phyloP scores from a whole-genome alignment of 1,140 invertebrate genomes.

The Homalodisca vitripennis region DNA sequence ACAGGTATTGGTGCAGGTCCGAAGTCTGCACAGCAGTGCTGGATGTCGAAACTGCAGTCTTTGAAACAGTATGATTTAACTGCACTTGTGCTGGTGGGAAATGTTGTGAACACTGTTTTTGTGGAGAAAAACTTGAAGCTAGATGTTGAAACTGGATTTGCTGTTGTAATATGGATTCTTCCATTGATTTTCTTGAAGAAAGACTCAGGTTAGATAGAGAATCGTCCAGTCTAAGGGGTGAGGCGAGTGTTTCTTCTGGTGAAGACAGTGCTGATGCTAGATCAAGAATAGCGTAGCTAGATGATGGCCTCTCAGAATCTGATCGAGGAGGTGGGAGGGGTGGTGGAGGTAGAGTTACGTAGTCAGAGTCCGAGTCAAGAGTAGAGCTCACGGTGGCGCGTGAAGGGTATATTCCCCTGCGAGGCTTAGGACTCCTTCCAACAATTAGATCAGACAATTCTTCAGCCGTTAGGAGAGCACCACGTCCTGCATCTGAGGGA shows the following conservation, averaged over 20 bases:
- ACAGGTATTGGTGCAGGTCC: slow-evolving; percentile 3
- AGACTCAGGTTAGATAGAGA: slow-evolving; percentile 33
- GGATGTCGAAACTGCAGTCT: slow-evolving; percentile 1
- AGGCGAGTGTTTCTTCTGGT: slow-evolving; percentile 16
- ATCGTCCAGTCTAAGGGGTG: slow-evolving; percentile 26
- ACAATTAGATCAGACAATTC: slow-evolving; percentile 80
- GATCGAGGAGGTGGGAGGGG: slow-evolving; percentile 57
- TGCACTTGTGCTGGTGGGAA: not conserved
- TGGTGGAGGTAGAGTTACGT: slow-evolving; percentile 76
- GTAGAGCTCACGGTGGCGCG: slow-evolving; percentile 77
- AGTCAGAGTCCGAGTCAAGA: slow-evolving; percentile 84
- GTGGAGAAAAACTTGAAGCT: slow-evolving; percentile 31
- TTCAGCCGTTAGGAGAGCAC: slow-evolving; percentile 71
- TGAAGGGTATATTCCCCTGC: slow-evolving; percentile 64
- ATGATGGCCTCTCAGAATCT: slow-evolving; percentile 61
- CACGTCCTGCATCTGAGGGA: slow-evolving; percentile 69
- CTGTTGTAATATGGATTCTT: slow-evolving; percentile 34
- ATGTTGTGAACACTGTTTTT: slow-evolving; percentile 10
- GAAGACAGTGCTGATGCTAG: slow-evolving; percentile 22
- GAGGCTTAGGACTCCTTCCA: slow-evolving; percentile 52
- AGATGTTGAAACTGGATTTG: slow-evolving; percentile 37
- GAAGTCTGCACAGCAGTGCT: slow-evolving; percentile 11
- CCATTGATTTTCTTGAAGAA: slow-evolving; percentile 31
- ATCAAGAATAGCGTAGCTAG: slow-evolving; percentile 41
- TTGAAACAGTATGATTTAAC: not conserved